Percentiles rank a stretch among this genome's conserved stretches.
Evolutionary conservation across 2,888 invertebrate genomes (phyloP).

Genomic region (Nematopogon swammerdamellus): DNA sequence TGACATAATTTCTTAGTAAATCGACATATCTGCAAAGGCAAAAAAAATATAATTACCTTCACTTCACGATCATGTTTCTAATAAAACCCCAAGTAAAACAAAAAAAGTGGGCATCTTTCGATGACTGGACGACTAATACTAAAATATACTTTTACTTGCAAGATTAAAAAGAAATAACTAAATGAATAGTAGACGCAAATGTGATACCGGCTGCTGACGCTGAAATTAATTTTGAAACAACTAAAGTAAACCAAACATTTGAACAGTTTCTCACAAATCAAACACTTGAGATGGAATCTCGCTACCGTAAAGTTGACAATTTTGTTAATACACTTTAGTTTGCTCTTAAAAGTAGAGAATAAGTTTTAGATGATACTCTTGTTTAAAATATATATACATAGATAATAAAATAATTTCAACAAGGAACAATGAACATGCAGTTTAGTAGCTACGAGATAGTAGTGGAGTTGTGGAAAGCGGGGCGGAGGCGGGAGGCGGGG

Average conservation of each 20-base stretch:
- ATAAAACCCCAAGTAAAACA: constrained; percentile 12
- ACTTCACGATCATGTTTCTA: background rate
- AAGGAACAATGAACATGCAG: constrained; percentile 29
- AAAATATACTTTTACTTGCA: background rate
- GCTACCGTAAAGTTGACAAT: background rate
- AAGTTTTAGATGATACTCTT: constrained; percentile 24
- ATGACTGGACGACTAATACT: background rate
- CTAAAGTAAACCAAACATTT: background rate
- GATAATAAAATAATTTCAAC: constrained; percentile 28
- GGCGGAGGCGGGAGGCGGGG: too few relatives aligned
- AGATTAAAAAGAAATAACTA: background rate
- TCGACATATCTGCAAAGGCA: constrained; percentile 25
- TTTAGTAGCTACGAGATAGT: too few relatives aligned
- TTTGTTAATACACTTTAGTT: constrained; percentile 30
- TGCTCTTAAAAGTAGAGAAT: constrained; percentile 46
- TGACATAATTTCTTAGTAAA: constrained; percentile 28
- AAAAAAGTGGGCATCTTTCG: constrained; percentile 18
- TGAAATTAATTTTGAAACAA: background rate
- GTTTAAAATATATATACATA: constrained; percentile 39
- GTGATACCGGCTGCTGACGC: too few relatives aligned
- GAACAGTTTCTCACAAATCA: background rate
- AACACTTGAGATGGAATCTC: background rate
- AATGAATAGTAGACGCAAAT: background rate
- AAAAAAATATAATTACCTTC: constrained; percentile 19
- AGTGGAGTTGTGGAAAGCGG: too few relatives aligned